phyloP scores from a whole-genome alignment of 2,113 vertebrate genomes.

The Formicarius rufipectus region DNA sequence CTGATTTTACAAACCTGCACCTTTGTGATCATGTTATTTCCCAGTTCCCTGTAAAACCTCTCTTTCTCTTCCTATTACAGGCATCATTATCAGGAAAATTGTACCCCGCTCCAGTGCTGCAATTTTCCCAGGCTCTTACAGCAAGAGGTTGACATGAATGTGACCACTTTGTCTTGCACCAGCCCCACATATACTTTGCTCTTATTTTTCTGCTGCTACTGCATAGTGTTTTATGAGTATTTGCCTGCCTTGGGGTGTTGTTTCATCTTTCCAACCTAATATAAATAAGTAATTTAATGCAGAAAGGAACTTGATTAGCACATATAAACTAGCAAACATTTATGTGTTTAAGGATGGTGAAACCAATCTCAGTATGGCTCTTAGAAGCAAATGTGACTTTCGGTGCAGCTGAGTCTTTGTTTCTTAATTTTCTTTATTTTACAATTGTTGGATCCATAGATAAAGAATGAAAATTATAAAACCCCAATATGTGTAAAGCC shows the following conservation, averaged over 20 bases:
- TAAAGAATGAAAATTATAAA: not conserved
- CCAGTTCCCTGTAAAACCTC: not conserved
- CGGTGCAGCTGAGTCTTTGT: not conserved
- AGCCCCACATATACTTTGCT: not conserved
- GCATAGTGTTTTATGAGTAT: rapidly evolving
- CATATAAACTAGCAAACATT: not conserved
- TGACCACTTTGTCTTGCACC: not conserved
- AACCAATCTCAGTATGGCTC: not conserved
- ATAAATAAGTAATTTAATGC: not conserved
- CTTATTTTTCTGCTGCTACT: not conserved
- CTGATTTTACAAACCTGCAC: not conserved
- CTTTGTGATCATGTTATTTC: not conserved
- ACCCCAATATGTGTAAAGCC: not conserved
- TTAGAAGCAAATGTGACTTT: not conserved
- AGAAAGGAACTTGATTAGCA: not conserved
- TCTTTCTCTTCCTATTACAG: not conserved
- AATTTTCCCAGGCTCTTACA: not conserved
- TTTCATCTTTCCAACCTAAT: not conserved
- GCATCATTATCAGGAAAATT: not conserved
- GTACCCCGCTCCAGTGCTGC: not conserved
- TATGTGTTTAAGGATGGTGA: not conserved
- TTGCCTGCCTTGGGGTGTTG: not conserved
- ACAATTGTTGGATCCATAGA: not conserved
- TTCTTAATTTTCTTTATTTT: not conserved
- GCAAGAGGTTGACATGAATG: not conserved